Evolutionary conservation across 1,140 invertebrate genomes (phyloP).

Genomic region (Monomorium pharaonis): DNA sequence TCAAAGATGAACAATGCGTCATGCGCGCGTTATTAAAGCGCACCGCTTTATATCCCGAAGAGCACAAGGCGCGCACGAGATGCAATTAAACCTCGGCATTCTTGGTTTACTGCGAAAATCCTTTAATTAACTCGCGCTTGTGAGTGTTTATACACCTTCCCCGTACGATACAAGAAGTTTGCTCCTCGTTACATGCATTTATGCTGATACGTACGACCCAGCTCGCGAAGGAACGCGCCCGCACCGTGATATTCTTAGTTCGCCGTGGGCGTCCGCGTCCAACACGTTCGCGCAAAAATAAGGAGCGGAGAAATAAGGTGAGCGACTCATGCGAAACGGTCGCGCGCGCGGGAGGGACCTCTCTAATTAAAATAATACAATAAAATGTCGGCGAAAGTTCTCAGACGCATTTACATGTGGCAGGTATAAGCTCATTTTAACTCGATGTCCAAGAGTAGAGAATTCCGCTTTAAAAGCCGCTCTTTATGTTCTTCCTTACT

Average conservation of each 20-base stretch:
- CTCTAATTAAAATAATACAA: not conserved
- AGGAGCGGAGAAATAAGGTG: not conserved
- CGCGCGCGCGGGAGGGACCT: too few species aligned
- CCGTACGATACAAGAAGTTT: not conserved
- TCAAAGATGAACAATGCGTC: not conserved
- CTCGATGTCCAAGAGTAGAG: not conserved
- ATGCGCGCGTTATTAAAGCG: not conserved
- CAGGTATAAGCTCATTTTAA: conserved; percentile 21
- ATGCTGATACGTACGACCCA: conserved; percentile 17
- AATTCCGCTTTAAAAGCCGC: conserved; percentile 12
- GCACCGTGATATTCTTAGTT: conserved; percentile 56
- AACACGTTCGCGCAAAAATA: not conserved
- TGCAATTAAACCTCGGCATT: conserved; percentile 6
- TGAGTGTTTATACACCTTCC: not conserved
- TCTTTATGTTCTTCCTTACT: not conserved
- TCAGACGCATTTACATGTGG: not conserved
- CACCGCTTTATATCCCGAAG: not conserved
- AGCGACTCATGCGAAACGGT: not conserved
- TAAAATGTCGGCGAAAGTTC: not conserved
- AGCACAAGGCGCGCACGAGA: not conserved
- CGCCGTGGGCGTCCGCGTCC: not conserved
- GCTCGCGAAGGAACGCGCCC: conserved; percentile 17
- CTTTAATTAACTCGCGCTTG: conserved; percentile 17
- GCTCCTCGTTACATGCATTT: not conserved
- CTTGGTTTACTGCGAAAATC: not conserved